Base-by-base conservation (phyloP, 30 jellyfish, hydroid and myxozoan species). In the Pseudorhiza aurosa region DNA sequence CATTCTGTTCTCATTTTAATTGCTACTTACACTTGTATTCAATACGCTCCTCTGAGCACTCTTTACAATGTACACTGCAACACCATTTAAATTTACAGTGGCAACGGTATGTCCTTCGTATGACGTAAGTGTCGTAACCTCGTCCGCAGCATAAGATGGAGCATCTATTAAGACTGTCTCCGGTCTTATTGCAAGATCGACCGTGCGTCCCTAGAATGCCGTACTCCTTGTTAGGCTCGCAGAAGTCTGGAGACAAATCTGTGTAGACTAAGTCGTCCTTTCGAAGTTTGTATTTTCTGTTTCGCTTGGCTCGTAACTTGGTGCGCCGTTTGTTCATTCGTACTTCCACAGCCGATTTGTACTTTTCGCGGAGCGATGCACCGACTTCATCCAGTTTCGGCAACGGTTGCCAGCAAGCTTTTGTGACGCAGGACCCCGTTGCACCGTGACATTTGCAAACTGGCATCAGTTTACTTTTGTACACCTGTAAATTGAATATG, bases 321-420 rank as follows among this genome's bases (percentile, higher is more conserved):
- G 89, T 74, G 1, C 89, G 89, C 44, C 77, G 62, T 44, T 65
- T 75, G 58, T 85, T 85, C 70, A 75, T 47, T 25, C 96, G 28
- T 27, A 85, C 96, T 46, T 74, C 83, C 43, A 85, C 53, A 27
- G 96, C 96, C 7, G 73, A 25, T 32, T 75, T 75, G 87, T 85
- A 85, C 53, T 45, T 26, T 5, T 85, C 80, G 42, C 71, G 87
- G 5, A 85, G 82, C 51, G 49, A 26, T 32, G 77, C 18, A 12
- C 96, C 96, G 19, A 85, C 68, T 31, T 63, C 87, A 33, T 59
- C 65, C 43, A 85, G 49, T 25, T 47, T 22, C 8, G 96, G 96
- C 43, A 85, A 43, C 0, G 96, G 85, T 33, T 85, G 87, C 96
- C 96, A 85, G 87, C 96, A 85, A 11, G 86, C 96, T 75, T 85